Percentiles rank a stretch among this genome's conserved stretches.
These are phyloP conservation scores for Uloborus diversus DNA, from an alignment of 1,140 invertebrate genomes.

Conservation along the genomic window DNA sequence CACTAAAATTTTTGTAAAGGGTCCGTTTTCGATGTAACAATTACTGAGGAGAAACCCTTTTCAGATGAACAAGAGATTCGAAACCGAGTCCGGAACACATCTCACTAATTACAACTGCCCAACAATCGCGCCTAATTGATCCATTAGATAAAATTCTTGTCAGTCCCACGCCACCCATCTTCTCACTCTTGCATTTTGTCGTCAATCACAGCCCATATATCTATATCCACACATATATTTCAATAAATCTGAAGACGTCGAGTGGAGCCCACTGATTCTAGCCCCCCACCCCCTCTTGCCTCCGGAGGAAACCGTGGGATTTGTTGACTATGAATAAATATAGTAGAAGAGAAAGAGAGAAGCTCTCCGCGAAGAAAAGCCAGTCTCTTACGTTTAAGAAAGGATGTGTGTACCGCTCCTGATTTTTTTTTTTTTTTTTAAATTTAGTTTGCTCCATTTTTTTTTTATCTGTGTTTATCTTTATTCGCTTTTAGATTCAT, in stretches of 20 bases:
- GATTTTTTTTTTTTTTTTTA: slow-evolving; percentile 16
- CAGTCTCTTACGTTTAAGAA: not conserved
- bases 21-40: too few relatives aligned
- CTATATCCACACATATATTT: slow-evolving; percentile 6
- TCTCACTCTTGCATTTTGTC: too few relatives aligned
- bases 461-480: not conserved
- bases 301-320: not conserved
- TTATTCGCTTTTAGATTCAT: slow-evolving; percentile 6
- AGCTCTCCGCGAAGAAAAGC: not conserved
- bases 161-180: too few relatives aligned
- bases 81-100: too few relatives aligned
- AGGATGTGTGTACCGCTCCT: slow-evolving; percentile 3
- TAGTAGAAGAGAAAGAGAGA: too few relatives aligned
- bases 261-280: not conserved
- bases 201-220: not conserved
- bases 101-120: too few relatives aligned
- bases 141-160: too few relatives aligned
- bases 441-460: slow-evolving; percentile 1
- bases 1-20: too few relatives aligned
- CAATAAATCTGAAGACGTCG: not conserved
- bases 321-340: slow-evolving; percentile 41
- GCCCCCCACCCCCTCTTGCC: not conserved
- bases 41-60: too few relatives aligned
- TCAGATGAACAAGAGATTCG: too few relatives aligned
- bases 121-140: slow-evolving; percentile 13